Conservation (phyloP, 2,113 vertebrate genomes). For the Forbesichthys agassizii region DNA sequence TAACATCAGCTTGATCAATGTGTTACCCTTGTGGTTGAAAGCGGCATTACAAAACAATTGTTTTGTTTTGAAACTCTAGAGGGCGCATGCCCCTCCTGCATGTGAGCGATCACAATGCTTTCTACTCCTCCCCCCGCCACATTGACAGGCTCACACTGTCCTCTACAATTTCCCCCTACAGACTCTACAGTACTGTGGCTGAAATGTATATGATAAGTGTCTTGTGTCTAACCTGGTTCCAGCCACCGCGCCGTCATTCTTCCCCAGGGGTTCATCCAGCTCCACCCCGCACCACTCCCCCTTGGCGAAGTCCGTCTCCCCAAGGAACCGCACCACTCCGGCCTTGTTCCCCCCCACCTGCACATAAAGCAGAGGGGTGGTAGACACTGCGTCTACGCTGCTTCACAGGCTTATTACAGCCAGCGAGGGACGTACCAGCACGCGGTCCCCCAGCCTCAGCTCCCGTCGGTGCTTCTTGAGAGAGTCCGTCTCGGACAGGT, state of each 20-base stretch:
- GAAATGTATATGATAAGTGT: too few species aligned
- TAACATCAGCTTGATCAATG: too few species aligned
- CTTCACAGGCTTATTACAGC: not conserved
- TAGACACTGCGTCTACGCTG: not conserved
- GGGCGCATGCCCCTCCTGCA: not conserved
- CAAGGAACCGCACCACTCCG: conserved; percentile 93
- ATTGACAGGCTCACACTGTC: too few species aligned
- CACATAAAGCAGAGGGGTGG: not conserved
- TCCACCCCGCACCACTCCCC: conserved; percentile 98
- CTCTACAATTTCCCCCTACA: too few species aligned
- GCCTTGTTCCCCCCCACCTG: conserved; percentile 96
- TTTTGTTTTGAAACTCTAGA: not conserved
- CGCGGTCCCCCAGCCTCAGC: conserved; percentile 90
- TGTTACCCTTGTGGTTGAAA: too few species aligned
- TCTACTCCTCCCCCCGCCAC: not conserved
- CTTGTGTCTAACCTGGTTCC: conserved; percentile 84
- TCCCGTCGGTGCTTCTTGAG: conserved; percentile 91
- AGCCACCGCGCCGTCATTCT: conserved; percentile 95
- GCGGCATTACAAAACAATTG: not conserved
- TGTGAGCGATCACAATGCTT: not conserved
- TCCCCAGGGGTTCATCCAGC: conserved; percentile 94
- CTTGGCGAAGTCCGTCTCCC: conserved; percentile 96
- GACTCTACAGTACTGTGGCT: not conserved
- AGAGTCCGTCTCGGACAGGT: conserved; percentile 92
- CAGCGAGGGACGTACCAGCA: conserved; percentile 81